phyloP scores from a whole-genome alignment of 92 coral and sea anemone species.

The Pocillopora grandis region DNA sequence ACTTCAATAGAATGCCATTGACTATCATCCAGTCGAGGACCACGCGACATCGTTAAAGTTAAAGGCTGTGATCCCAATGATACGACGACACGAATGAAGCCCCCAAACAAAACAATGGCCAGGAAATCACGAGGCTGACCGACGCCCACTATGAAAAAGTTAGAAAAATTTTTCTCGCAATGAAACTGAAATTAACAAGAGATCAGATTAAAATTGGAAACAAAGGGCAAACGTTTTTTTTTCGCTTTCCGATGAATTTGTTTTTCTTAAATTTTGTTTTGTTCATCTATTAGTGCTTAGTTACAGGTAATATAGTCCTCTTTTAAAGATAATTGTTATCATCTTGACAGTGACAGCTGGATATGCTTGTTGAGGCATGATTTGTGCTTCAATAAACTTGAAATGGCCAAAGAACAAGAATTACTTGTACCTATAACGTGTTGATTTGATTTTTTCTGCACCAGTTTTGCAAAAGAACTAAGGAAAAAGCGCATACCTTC shows the following conservation, averaged over 20 bases:
- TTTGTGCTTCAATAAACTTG: no score
- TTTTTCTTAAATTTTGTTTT: no score
- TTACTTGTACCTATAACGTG: background rate
- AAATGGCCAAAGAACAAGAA: no score
- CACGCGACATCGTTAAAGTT: constrained; percentile 66
- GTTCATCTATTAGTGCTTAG: no score
- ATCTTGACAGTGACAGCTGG: no score
- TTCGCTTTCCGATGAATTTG: no score
- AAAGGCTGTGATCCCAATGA: constrained; percentile 79
- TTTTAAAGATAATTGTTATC: no score
- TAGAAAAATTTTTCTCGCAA: background rate
- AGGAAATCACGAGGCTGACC: constrained; percentile 71
- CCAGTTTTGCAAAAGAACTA: background rate
- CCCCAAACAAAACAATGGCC: constrained; percentile 74
- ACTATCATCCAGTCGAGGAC: constrained; percentile 77
- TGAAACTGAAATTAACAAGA: background rate
- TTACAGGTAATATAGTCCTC: no score
- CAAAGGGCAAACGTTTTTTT: no score
- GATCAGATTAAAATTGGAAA: no score
- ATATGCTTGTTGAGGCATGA: no score
- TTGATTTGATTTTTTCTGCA: background rate
- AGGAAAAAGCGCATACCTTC: constrained; percentile 26
- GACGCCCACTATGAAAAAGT: constrained; percentile 29
- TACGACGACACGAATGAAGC: constrained; percentile 68
- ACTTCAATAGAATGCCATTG: constrained; percentile 91